Evolutionary conservation across 2,113 vertebrate species (phyloP).

Genomic region (Aptenodytes forsteri): DNA sequence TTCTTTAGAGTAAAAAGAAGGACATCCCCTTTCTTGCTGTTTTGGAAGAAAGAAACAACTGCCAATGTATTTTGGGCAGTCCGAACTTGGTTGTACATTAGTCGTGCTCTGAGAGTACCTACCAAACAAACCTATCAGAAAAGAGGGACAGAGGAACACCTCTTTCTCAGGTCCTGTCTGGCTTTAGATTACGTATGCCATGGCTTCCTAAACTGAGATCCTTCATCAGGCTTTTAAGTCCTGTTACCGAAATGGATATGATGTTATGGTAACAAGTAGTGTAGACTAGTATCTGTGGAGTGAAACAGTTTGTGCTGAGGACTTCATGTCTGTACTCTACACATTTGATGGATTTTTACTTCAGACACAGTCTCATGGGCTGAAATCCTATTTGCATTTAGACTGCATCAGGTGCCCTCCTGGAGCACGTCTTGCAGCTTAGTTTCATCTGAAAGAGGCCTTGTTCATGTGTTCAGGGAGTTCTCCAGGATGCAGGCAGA

Average conservation of each 20-base stretch:
- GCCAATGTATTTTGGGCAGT: neutral
- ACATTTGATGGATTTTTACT: neutral
- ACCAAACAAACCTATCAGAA: neutral
- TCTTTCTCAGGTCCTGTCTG: neutral
- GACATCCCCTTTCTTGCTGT: neutral
- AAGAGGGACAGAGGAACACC: neutral
- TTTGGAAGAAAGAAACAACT: neutral
- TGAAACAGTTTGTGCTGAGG: neutral
- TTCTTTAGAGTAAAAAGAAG: neutral
- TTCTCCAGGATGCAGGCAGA: neutral
- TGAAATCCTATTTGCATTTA: constrained; percentile 14
- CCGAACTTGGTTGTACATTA: neutral
- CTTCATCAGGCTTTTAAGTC: neutral
- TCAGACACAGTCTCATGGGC: neutral
- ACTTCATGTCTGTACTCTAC: neutral
- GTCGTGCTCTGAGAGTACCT: neutral
- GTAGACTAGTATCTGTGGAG: neutral
- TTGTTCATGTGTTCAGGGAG: neutral
- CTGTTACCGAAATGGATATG: neutral
- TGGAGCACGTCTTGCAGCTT: neutral
- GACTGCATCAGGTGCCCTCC: neutral
- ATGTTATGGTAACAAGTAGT: neutral
- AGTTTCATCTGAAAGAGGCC: neutral
- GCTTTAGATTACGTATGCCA: neutral
- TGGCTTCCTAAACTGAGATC: neutral